phyloP scores from a whole-genome alignment of 2,797 vertebrate species.

The Tenualosa ilisha region DNA sequence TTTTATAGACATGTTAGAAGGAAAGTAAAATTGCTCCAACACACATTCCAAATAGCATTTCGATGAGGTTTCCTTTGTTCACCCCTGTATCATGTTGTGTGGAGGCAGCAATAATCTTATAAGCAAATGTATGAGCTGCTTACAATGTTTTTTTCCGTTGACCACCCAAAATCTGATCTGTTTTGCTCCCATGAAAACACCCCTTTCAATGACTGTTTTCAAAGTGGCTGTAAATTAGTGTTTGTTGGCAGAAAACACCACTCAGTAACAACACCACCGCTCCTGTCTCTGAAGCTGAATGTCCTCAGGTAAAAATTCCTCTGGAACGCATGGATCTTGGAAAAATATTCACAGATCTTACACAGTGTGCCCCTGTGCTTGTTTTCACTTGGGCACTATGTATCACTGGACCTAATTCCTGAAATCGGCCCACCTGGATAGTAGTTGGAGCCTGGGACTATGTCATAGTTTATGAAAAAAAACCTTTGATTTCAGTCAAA shows the following conservation, averaged over 20 bases:
- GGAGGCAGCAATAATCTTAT: neutral
- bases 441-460: neutral
- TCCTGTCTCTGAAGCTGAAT: neutral
- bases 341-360: slow-evolving; percentile 5
- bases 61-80: slow-evolving; percentile 11
- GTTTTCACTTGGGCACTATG: neutral
- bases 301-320: slow-evolving; percentile 12
- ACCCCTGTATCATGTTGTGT: neutral
- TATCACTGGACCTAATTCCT: neutral
- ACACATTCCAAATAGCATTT: slow-evolving; percentile 20
- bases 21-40: neutral
- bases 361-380: slow-evolving; percentile 17
- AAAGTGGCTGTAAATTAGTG: slow-evolving; percentile 11
- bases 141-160: neutral
- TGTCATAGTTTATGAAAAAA: neutral
- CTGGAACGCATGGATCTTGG: neutral
- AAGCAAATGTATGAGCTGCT: neutral
- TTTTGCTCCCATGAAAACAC: slow-evolving; percentile 17
- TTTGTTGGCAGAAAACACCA: slow-evolving; percentile 18
- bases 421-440: slow-evolving; percentile 12
- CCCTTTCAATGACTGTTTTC: slow-evolving; percentile 25
- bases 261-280: neutral
- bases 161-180: slow-evolving; percentile 9
- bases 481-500: neutral
- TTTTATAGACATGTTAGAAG: slow-evolving; percentile 6